Evolutionary conservation across 2,113 vertebrate species (phyloP).

Genomic region (Xenus cinereus): DNA sequence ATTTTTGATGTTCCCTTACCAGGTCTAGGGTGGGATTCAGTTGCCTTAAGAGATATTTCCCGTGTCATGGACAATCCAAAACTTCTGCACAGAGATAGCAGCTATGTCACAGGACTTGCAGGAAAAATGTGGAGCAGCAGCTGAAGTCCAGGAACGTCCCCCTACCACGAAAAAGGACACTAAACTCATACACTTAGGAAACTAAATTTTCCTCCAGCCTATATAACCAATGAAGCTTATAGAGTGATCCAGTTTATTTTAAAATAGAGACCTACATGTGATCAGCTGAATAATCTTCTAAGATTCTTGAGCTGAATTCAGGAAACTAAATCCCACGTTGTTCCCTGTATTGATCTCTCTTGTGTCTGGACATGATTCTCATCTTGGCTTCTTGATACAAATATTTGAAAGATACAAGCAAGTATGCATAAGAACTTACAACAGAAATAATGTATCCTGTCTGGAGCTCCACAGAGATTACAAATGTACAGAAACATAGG

Average conservation of each 20-base stretch:
- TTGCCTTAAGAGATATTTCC: not conserved
- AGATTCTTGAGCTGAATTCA: not conserved
- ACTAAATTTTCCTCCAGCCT: not conserved
- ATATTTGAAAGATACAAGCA: not conserved
- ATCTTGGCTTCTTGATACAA: not conserved
- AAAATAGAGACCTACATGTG: not conserved
- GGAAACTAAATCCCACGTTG: not conserved
- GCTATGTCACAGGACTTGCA: not conserved
- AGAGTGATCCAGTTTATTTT: not conserved
- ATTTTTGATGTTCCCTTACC: not conserved
- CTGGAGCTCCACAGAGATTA: not conserved
- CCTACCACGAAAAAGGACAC: not conserved
- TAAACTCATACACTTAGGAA: not conserved
- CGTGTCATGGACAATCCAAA: not conserved
- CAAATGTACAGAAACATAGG: not conserved
- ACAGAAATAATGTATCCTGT: not conserved
- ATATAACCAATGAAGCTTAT: not conserved
- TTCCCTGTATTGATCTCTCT: not conserved
- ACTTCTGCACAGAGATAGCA: not conserved
- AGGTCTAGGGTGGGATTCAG: not conserved
- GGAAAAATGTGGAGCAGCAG: not conserved
- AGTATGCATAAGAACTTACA: not conserved
- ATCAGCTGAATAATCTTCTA: not conserved
- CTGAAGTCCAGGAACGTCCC: not conserved
- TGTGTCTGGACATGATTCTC: not conserved